phyloP scores from a whole-genome alignment of 2,888 invertebrate species.

The Hemistola chrysoprasaria region DNA sequence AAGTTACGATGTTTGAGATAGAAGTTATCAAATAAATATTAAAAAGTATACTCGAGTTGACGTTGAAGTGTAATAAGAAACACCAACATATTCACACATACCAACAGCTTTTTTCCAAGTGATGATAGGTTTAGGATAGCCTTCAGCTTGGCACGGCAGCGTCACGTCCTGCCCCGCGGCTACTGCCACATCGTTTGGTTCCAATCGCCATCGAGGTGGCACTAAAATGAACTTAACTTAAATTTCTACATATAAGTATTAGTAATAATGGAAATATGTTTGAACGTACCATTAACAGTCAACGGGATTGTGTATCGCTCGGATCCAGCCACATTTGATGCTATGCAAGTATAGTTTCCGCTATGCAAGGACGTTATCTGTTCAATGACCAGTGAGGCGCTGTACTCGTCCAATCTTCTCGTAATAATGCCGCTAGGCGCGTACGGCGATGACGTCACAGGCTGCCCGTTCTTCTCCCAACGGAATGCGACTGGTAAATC shows the following conservation, averaged over 20 bases:
- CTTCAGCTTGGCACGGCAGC: conserved; percentile 94
- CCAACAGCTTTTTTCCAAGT: conserved; percentile 96
- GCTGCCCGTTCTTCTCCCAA: conserved; percentile 94
- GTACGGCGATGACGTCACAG: conserved; percentile 85
- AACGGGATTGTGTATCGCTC: conserved; percentile 90
- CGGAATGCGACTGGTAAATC: conserved; percentile 95
- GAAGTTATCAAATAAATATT: too few species aligned
- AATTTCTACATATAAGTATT: neutral
- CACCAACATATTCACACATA: conserved; percentile 54
- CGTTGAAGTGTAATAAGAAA: too few species aligned
- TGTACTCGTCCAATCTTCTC: conserved; percentile 90
- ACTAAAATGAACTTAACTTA: conserved; percentile 73
- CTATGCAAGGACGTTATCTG: conserved; percentile 92
- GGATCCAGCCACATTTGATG: conserved; percentile 92
- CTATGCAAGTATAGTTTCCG: conserved; percentile 96
- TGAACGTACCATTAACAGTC: conserved; percentile 88
- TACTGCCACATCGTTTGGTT: conserved; percentile 91
- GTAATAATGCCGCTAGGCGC: conserved; percentile 73
- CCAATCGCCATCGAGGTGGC: conserved; percentile 94
- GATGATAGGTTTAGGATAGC: conserved; percentile 93
- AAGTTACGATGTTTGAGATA: conserved; percentile 1
- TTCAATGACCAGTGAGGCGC: conserved; percentile 92
- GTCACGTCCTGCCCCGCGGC: conserved; percentile 92
- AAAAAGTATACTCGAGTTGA: too few species aligned
- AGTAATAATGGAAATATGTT: neutral